Evolutionary conservation across 2,888 invertebrate species (phyloP).

Genomic region (Drosophila multiciliata): DNA sequence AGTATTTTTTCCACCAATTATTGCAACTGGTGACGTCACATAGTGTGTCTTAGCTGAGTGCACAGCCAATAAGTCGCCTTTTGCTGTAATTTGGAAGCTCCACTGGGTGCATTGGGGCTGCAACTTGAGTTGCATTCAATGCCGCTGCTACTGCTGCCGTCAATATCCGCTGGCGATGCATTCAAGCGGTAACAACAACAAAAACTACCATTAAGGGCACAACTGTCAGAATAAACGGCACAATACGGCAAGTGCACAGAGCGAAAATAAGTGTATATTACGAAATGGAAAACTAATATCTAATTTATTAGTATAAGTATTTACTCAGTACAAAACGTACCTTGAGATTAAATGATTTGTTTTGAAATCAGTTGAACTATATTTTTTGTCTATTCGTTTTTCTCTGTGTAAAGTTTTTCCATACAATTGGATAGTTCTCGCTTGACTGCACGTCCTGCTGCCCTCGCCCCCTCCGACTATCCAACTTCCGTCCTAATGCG

Average conservation of each 20-base stretch:
- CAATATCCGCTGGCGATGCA: slow-evolving; percentile 75
- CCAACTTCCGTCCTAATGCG: slow-evolving; percentile 50
- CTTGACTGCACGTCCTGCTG: slow-evolving; percentile 34
- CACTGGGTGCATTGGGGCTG: slow-evolving; percentile 8
- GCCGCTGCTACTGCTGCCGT: slow-evolving; percentile 55
- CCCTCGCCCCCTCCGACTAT: neutral
- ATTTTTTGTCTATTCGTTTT: neutral
- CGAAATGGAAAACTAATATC: neutral
- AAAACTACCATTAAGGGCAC: slow-evolving; percentile 8
- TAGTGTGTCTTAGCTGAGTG: slow-evolving; percentile 4
- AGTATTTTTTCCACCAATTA: slow-evolving; percentile 8
- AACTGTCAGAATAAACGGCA: slow-evolving; percentile 43
- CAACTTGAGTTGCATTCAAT: slow-evolving; percentile 45
- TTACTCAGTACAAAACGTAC: neutral
- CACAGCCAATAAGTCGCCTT: slow-evolving; percentile 26
- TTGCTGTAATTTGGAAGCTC: slow-evolving; percentile 19
- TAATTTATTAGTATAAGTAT: neutral
- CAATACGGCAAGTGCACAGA: slow-evolving; percentile 14
- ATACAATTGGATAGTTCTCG: slow-evolving; percentile 46
- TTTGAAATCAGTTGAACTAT: neutral
- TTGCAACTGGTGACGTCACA: slow-evolving; percentile 41
- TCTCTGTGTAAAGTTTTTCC: slow-evolving; percentile 6
- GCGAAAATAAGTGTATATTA: neutral
- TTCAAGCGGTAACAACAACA: slow-evolving; percentile 64
- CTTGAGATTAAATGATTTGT: neutral